A percentile compares a stretch with the other conserved stretches of the same genome.
Conservation (phyloP, 2,113 vertebrate genomes). For the Aphyosemion australe region DNA sequence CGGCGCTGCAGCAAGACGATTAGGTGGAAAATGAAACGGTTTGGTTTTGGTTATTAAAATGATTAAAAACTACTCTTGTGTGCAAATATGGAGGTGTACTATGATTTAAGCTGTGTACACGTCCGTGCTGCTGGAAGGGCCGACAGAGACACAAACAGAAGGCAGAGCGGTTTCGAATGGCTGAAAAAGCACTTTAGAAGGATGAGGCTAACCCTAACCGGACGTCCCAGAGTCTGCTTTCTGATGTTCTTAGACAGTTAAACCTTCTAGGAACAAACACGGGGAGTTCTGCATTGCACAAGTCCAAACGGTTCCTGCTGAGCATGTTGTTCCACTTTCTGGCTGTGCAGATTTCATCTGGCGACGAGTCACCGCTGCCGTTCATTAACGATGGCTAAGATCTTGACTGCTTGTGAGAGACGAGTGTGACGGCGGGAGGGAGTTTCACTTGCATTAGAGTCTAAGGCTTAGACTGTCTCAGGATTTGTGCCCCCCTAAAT, state of each 20-base stretch:
- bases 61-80: slow-evolving; percentile 43
- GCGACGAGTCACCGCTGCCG: too few relatives aligned
- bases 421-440: slow-evolving; percentile 17
- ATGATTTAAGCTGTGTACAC: slow-evolving; percentile 25
- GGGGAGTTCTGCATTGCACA: slow-evolving; percentile 27
- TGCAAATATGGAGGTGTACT: slow-evolving; percentile 62
- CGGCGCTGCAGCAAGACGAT: slow-evolving; percentile 27
- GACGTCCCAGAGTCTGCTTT: slow-evolving; percentile 31
- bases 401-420: slow-evolving; percentile 15
- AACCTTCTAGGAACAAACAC: slow-evolving; percentile 44
- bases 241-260: slow-evolving; percentile 44
- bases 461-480: slow-evolving; percentile 39
- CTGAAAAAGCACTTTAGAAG: slow-evolving; percentile 59
- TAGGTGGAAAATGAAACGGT: slow-evolving; percentile 4
- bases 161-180: slow-evolving; percentile 39
- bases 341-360: slow-evolving; percentile 13
- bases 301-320: slow-evolving; percentile 30
- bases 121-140: slow-evolving; percentile 31
- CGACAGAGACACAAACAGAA: slow-evolving; percentile 42
- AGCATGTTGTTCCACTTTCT: slow-evolving; percentile 13
- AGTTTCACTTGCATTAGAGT: slow-evolving; percentile 34
- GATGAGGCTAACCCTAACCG: slow-evolving; percentile 19
- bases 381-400: too few relatives aligned
- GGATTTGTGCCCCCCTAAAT: slow-evolving; percentile 23
- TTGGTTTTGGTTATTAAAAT: slow-evolving; percentile 12